Conservation (phyloP, 2,113 vertebrate genomes). For the Rhinopomastus cyanomelas region DNA sequence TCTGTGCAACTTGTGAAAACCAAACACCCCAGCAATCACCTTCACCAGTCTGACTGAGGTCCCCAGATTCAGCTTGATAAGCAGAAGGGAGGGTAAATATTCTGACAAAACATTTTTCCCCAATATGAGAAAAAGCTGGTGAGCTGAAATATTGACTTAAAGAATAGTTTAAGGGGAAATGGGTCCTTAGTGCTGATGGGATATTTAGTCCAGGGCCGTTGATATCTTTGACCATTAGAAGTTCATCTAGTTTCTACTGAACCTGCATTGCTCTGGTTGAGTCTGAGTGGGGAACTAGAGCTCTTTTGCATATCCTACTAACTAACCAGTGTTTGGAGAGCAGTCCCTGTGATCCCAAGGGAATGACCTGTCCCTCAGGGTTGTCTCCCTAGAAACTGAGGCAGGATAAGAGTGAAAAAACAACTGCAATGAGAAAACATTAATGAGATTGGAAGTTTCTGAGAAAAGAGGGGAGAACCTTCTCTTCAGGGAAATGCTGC, state of each 20-base stretch:
- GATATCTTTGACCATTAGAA: neutral
- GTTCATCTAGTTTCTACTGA: neutral
- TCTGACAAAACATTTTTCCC: neutral
- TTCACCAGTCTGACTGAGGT: neutral
- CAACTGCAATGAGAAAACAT: neutral
- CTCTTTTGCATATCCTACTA: neutral
- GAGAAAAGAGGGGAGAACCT: neutral
- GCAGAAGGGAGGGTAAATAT: neutral
- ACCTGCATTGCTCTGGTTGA: neutral
- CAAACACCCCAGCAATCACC: neutral
- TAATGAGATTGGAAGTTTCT: neutral
- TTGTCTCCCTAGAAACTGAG: neutral
- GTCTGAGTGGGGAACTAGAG: neutral
- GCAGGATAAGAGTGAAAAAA: neutral
- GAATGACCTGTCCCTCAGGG: neutral
- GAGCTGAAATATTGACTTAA: neutral
- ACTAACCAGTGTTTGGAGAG: neutral
- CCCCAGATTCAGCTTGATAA: neutral
- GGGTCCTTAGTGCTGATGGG: neutral
- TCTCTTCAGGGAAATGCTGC: neutral
- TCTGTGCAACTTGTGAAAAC: neutral
- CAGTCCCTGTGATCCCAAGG: neutral
- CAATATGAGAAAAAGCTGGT: neutral
- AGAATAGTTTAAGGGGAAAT: neutral
- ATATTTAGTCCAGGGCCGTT: neutral